These are phyloP conservation scores for Catocala fraxini DNA, from an alignment of 2,888 invertebrate genomes.

Conservation along the genomic window DNA sequence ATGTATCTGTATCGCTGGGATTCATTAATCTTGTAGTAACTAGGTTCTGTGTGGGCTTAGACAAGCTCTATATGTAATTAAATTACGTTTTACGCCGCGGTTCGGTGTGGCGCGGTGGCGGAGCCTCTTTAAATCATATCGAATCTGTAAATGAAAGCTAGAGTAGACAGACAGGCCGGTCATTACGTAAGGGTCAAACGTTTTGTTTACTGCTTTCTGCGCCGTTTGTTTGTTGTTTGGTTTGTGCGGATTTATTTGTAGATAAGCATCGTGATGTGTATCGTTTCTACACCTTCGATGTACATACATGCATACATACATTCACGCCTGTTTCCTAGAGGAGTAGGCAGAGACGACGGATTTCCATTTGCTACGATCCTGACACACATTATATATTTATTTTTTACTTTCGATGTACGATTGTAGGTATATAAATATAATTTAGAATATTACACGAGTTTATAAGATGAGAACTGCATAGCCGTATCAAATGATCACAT, in stretches of 20 bases:
- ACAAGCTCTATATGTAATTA: constrained; percentile 80
- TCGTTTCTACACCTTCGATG: constrained; percentile 19
- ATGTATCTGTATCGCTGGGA: constrained; percentile 64
- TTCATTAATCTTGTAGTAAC: constrained; percentile 82
- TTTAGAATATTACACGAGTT: constrained; percentile 16
- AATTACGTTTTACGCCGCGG: constrained; percentile 75
- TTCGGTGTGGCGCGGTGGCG: constrained; percentile 61
- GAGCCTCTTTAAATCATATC: constrained; percentile 80
- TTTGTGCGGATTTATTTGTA: constrained; percentile 30
- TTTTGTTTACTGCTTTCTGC: constrained; percentile 36
- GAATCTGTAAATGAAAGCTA: constrained; percentile 61
- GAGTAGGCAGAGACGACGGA: too few relatives aligned
- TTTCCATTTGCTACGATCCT: too few relatives aligned
- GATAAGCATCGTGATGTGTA: constrained; percentile 14
- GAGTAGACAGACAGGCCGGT: constrained; percentile 49
- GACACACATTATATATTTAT: too few relatives aligned
- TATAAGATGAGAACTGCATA: constrained; percentile 18
- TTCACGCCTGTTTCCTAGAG: too few relatives aligned
- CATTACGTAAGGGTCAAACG: constrained; percentile 43
- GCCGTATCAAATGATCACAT: constrained; percentile 21
- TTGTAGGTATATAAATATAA: constrained; percentile 26
- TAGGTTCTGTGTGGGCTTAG: constrained; percentile 80
- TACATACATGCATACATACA: too few relatives aligned
- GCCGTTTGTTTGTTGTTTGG: constrained; percentile 37
- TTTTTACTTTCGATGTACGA: constrained; percentile 17